A percentile compares a stretch with the other conserved stretches of the same genome.
phyloP scores from a whole-genome alignment of 2,113 vertebrate species.

The Stercorarius parasiticus region DNA sequence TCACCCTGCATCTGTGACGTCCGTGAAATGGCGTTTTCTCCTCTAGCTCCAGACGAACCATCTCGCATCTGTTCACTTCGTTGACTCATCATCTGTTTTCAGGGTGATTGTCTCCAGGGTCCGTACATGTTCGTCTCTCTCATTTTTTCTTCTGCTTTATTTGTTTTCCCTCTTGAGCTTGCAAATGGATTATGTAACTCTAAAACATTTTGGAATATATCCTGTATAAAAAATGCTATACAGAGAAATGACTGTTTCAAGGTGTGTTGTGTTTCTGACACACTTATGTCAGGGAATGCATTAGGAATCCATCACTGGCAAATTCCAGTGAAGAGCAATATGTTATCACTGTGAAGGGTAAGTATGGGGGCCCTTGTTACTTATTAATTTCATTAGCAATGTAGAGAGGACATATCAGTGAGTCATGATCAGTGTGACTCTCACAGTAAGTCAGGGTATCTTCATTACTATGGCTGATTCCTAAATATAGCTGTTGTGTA shows the following conservation, averaged over 20 bases:
- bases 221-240: not conserved
- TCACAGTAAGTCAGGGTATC: not conserved
- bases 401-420: not conserved
- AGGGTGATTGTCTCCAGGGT: not conserved
- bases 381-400: not conserved
- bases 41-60: not conserved
- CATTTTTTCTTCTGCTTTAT: not conserved
- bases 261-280: not conserved
- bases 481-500: not conserved
- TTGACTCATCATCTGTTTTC: not conserved
- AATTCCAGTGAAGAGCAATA: not conserved
- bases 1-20: not conserved
- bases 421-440: constrained; percentile 26
- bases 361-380: not conserved
- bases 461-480: not conserved
- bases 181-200: not conserved
- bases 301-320: not conserved
- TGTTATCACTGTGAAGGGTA: not conserved
- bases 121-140: not conserved
- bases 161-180: not conserved
- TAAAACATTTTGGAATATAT: not conserved
- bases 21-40: not conserved
- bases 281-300: not conserved
- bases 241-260: not conserved
- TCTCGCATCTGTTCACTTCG: not conserved